Conservation (phyloP, 2,797 vertebrate genomes). For the Hylomyscus alleni region DNA sequence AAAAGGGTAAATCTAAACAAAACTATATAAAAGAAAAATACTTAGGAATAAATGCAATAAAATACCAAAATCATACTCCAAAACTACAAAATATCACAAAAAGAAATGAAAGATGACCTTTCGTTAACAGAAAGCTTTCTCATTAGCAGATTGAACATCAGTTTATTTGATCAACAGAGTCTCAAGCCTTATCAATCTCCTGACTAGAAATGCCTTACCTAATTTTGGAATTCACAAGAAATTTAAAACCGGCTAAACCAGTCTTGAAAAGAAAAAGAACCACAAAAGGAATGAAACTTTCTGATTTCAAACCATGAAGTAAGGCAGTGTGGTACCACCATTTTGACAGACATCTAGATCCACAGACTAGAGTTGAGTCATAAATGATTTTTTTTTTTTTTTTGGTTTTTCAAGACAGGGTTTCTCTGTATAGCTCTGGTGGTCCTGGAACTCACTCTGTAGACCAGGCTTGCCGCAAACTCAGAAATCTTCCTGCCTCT, state of each 20-base stretch:
- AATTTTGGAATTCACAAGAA: not conserved
- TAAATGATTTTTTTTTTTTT: not conserved
- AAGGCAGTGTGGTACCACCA: not conserved
- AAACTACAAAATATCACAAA: not conserved
- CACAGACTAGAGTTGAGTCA: not conserved
- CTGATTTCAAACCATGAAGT: not conserved
- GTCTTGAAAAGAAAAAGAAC: slow-evolving; percentile 5
- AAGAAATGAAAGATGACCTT: not conserved
- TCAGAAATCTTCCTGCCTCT: no score
- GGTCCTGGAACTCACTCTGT: no score
- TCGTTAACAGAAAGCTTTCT: not conserved
- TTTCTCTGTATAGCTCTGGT: no score
- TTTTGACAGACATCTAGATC: not conserved
- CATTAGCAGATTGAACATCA: not conserved
- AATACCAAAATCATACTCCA: not conserved
- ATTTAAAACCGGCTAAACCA: not conserved
- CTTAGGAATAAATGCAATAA: not conserved
- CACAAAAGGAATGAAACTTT: not conserved
- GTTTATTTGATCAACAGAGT: not conserved
- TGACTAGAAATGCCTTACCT: not conserved
- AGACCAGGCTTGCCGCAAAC: no score
- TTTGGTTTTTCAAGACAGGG: no score
- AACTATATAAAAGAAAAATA: not conserved
- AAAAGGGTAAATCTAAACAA: not conserved
- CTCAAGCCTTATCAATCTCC: not conserved